Evolutionary conservation across 2,888 invertebrate species (phyloP).

Genomic region (Leucania comma): DNA sequence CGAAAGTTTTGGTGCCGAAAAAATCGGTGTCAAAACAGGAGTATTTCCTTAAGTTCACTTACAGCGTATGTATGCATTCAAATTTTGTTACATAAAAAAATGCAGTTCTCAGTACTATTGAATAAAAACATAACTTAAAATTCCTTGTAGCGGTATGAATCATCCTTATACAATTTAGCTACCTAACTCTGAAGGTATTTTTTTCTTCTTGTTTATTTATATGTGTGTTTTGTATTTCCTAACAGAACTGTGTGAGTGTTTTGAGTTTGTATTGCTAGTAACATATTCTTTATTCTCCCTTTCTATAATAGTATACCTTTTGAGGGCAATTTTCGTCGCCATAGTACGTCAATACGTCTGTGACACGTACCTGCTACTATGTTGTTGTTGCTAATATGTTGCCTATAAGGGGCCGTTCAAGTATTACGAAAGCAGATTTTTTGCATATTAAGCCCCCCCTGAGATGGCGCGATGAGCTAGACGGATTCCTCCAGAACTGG

Average conservation of each 20-base stretch:
- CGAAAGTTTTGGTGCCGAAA: too few relatives aligned
- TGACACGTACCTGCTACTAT: not conserved
- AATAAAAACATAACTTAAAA: conserved; percentile 7
- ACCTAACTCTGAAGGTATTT: conserved; percentile 51
- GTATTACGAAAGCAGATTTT: too few relatives aligned
- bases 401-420: too few relatives aligned
- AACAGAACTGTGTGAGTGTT: conserved; percentile 26
- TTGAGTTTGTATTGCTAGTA: conserved; percentile 44
- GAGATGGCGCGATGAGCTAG: too few relatives aligned
- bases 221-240: conserved; percentile 36
- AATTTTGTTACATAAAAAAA: conserved; percentile 1
- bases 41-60: not conserved
- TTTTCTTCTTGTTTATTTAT: conserved; percentile 51
- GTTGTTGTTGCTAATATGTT: not conserved
- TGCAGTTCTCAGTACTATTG: conserved; percentile 1
- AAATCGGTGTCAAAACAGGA: too few relatives aligned
- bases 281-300: not conserved
- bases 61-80: not conserved
- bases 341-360: not conserved
- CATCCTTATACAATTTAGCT: conserved; percentile 53
- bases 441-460: too few relatives aligned
- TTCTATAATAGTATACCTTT: not conserved
- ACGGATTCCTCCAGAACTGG: too few relatives aligned
- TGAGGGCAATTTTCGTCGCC: not conserved
- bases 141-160: conserved; percentile 43